Base-by-base conservation (phyloP, 2,797 vertebrate genomes). In the Myripristis murdjan region DNA sequence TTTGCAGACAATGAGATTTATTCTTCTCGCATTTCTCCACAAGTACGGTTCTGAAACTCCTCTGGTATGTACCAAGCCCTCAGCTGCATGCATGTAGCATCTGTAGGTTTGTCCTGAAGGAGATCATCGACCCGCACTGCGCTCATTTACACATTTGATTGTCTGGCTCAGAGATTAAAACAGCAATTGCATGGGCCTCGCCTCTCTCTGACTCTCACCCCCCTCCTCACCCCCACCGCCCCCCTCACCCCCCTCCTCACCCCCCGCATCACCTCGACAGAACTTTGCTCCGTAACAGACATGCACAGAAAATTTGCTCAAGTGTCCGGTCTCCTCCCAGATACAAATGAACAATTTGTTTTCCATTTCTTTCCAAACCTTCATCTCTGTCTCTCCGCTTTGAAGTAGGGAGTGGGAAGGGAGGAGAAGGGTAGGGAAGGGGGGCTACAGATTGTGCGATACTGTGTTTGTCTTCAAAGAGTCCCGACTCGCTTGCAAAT, bases 301-400 rank as follows among this genome's bases (percentile, higher is more conserved):
- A 81, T 55, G 86, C 89, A 84, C 83, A 86, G 89, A 91, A 87
- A 90, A 93, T 88, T 92, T 89, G 87, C 87, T 87, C 83, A 87
- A 90, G 89, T 89, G 88, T 89, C 92, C 91, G 84, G 89, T 94
- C 92, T 92, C 91, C 90, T 92, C 92, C 92, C 82, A 90, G 90
- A 90, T 91, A 94, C 92, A 94, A 92, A 93, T 93, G 88, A 94
- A 94, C 90, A 93, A 93, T 94, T 91, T 89, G 90, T 90, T 90
- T 92, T 92, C 91, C 90, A 87, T 91, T 90, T 87, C 88, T 90
- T 84, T 84, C 89, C 87, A 90, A 87, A 92, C 86, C 88, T 92
- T 91, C 90, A 90, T 94, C 90, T 88, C 80, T 89, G 87, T 77
- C 82, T 70, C 76, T 85, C 70, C 61, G 84, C 91, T 94, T 93